Evolutionary conservation across 1,140 invertebrate genomes (phyloP).

Genomic region (Coenobita brevimanus): DNA sequence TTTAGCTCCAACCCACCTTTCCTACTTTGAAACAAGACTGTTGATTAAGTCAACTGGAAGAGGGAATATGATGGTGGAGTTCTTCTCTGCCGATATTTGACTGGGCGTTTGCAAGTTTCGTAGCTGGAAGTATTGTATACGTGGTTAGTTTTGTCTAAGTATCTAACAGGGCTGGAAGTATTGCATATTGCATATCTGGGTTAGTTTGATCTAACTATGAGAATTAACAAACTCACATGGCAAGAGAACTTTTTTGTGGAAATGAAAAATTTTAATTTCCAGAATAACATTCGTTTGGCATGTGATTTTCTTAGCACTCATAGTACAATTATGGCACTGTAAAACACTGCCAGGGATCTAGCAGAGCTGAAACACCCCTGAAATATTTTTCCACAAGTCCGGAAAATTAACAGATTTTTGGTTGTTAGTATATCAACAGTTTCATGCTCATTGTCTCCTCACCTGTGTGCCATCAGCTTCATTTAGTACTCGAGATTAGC

Average conservation of each 20-base stretch:
- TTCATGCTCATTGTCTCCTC: constrained; percentile 18
- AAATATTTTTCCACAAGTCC: constrained; percentile 23
- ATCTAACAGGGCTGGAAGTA: no score
- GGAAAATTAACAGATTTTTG: constrained; percentile 33
- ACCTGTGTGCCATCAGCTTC: no score
- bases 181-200: no score
- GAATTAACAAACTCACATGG: no score
- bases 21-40: constrained; percentile 64
- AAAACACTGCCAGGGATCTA: constrained; percentile 27
- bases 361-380: constrained; percentile 42
- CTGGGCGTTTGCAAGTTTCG: constrained; percentile 64
- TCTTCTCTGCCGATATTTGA: constrained; percentile 65
- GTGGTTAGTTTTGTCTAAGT: constrained; percentile 49
- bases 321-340: no score
- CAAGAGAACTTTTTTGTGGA: no score
- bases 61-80: constrained; percentile 64
- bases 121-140: constrained; percentile 61
- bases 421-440: constrained; percentile 15
- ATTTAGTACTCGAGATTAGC: no score
- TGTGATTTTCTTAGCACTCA: no score
- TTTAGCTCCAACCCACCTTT: constrained; percentile 62
- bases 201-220: no score
- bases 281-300: no score
- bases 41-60: constrained; percentile 65
- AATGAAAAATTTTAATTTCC: no score